A percentile compares a stretch with the other conserved stretches of the same genome.
Evolutionary conservation across 2,797 vertebrate genomes (phyloP).

Genomic region (Sebastes diaconus): DNA sequence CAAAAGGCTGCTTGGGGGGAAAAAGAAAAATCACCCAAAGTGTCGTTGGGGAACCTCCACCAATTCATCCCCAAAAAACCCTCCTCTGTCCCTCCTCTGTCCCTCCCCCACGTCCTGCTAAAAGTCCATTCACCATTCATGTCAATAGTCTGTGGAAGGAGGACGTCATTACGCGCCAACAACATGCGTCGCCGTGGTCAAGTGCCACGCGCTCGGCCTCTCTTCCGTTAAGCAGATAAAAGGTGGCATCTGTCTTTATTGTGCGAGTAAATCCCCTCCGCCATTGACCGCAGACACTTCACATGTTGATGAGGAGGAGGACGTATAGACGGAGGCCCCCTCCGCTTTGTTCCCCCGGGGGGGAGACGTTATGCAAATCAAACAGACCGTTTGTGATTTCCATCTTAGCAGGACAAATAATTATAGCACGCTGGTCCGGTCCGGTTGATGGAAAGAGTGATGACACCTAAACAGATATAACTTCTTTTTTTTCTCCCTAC

Average conservation of each 20-base stretch:
- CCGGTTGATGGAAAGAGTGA: too few relatives aligned
- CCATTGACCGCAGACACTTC: slow-evolving; percentile 77
- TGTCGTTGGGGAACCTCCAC: slow-evolving; percentile 14
- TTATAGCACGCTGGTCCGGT: background rate
- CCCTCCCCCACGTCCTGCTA: slow-evolving; percentile 10
- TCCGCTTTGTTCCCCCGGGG: slow-evolving; percentile 46
- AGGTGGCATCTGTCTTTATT: slow-evolving; percentile 82
- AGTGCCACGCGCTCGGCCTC: slow-evolving; percentile 72
- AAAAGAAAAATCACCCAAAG: slow-evolving; percentile 15
- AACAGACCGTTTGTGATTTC: slow-evolving; percentile 74
- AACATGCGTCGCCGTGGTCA: slow-evolving; percentile 38
- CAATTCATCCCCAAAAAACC: background rate
- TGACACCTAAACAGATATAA: too few relatives aligned
- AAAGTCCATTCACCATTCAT: slow-evolving; percentile 40
- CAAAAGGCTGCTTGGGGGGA: slow-evolving; percentile 22
- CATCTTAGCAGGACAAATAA: slow-evolving; percentile 57
- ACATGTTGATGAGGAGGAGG: slow-evolving; percentile 76
- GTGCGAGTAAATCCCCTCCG: slow-evolving; percentile 65
- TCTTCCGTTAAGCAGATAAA: slow-evolving; percentile 77
- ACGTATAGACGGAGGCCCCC: slow-evolving; percentile 37
- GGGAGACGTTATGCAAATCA: slow-evolving; percentile 79
- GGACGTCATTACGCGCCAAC: slow-evolving; percentile 45
- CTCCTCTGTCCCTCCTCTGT: background rate
- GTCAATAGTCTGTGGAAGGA: slow-evolving; percentile 28
- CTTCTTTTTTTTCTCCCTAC: background rate